These are phyloP conservation scores for Drosophila cardini DNA, from an alignment of 1,140 invertebrate genomes.

Conservation along the genomic window DNA sequence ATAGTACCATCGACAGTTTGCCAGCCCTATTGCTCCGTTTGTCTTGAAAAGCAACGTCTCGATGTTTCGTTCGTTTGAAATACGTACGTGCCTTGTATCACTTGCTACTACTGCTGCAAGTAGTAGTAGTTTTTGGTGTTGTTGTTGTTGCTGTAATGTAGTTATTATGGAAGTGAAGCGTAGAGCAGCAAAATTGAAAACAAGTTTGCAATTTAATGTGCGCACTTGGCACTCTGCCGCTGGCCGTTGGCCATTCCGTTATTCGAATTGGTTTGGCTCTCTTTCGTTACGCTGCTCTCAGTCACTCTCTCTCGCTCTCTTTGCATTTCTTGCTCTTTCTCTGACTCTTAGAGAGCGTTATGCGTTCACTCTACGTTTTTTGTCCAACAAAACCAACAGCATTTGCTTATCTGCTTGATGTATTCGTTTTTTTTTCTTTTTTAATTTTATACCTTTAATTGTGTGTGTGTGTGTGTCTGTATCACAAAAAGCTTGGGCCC, in stretches of 20 bases:
- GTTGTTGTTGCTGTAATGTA: conserved; percentile 56
- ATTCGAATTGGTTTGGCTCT: conserved; percentile 40
- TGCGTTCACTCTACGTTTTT: conserved; percentile 29
- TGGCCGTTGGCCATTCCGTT: conserved; percentile 50
- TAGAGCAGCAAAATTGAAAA: conserved; percentile 71
- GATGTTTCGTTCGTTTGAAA: conserved; percentile 58
- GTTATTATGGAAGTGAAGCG: conserved; percentile 63
- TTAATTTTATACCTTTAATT: conserved; percentile 24
- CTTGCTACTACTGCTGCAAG: conserved; percentile 53
- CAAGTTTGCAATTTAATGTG: conserved; percentile 83
- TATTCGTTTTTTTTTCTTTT: conserved; percentile 21
- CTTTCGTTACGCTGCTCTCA: conserved; percentile 35
- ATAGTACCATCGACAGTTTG: no score
- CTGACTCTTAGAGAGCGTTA: conserved; percentile 27
- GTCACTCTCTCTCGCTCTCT: conserved; percentile 3
- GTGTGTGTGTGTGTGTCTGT: conserved; percentile 41
- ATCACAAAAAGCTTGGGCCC: conserved; percentile 46
- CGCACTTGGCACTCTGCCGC: conserved; percentile 72
- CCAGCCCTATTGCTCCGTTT: no score
- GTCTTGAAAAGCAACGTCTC: conserved; percentile 53
- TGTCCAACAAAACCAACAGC: conserved; percentile 26
- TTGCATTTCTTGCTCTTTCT: conserved; percentile 19
- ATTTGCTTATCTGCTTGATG: conserved; percentile 36
- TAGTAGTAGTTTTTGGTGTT: conserved; percentile 35
- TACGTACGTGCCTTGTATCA: conserved; percentile 78